Percentiles rank a stretch among this genome's conserved stretches.
phyloP scores from a whole-genome alignment of 2,797 vertebrate genomes.

The Mareca penelope region DNA sequence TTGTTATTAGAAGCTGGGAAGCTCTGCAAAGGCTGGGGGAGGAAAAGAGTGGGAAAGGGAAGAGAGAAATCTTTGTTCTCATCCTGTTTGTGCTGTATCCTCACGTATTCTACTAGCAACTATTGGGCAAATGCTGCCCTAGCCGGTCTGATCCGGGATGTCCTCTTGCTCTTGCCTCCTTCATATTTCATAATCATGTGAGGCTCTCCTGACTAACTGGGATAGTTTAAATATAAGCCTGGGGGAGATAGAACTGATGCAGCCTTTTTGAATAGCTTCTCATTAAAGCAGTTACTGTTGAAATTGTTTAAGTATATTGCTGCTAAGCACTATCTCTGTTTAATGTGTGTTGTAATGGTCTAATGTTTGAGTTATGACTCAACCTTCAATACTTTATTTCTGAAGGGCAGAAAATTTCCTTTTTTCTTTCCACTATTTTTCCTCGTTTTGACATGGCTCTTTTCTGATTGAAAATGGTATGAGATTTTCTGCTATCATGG shows the following conservation, averaged over 20 bases:
- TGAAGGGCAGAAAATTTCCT: neutral
- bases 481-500: neutral
- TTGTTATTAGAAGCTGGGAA: neutral
- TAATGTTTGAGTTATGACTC: neutral
- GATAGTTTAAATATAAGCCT: neutral
- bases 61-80: neutral
- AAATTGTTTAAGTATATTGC: neutral
- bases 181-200: neutral
- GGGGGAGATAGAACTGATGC: neutral
- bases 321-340: neutral
- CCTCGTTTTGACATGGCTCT: neutral
- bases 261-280: neutral
- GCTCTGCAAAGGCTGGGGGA: neutral
- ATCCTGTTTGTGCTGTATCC: neutral
- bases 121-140: neutral
- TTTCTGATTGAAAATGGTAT: neutral
- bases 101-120: fast-evolving
- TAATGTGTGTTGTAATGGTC: neutral
- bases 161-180: neutral
- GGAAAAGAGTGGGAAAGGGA: neutral
- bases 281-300: neutral
- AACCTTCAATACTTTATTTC: neutral
- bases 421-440: neutral
- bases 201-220: neutral
- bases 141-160: neutral